Percentiles rank a stretch among this genome's conserved stretches.
Evolutionary conservation across 2,888 invertebrate species (phyloP).

Genomic region (Crocallis elinguaria): DNA sequence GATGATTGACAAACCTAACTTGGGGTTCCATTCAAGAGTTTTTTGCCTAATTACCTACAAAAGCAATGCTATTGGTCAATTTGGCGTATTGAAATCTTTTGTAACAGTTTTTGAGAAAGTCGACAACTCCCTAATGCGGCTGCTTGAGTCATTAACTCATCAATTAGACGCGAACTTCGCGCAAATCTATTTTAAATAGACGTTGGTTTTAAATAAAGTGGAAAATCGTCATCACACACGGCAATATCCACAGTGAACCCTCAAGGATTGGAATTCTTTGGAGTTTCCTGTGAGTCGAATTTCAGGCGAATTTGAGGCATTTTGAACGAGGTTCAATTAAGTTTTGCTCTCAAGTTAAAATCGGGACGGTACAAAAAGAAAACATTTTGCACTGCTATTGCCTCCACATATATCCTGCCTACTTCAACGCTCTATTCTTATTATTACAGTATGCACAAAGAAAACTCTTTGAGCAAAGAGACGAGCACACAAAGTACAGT

Average conservation of each 20-base stretch:
- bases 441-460: constrained; percentile 74
- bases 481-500: constrained; percentile 67
- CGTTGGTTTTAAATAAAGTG: no score
- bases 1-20: constrained; percentile 8
- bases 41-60: constrained; percentile 13
- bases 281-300: no score
- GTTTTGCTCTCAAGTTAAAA: not conserved
- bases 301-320: no score
- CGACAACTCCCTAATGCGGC: constrained; percentile 16
- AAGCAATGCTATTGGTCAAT: constrained; percentile 16
- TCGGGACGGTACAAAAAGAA: not conserved
- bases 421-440: constrained; percentile 4
- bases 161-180: not conserved
- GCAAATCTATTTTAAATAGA: no score
- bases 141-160: constrained; percentile 3
- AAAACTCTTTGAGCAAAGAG: constrained; percentile 70
- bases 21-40: constrained; percentile 8
- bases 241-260: no score
- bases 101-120: constrained; percentile 19
- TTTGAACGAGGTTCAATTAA: no score
- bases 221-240: no score
- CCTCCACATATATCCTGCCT: not conserved
- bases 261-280: no score
- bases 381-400: not conserved
- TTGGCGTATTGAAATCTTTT: constrained; percentile 19